Conservation (phyloP, 1,140 invertebrate genomes). For the Hirudo medicinalis region DNA sequence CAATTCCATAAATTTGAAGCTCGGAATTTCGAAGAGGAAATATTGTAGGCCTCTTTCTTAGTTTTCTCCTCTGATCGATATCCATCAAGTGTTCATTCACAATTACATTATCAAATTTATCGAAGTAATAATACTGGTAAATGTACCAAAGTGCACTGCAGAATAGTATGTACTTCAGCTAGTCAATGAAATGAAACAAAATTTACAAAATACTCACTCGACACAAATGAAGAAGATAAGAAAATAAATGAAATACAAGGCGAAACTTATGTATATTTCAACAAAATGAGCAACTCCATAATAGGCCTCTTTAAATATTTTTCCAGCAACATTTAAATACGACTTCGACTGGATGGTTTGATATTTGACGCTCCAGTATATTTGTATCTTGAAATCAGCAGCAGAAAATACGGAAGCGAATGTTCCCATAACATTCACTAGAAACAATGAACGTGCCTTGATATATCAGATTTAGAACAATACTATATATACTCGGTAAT, state of each 20-base stretch:
- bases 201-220: not conserved
- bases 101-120: not conserved
- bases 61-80: constrained; percentile 8
- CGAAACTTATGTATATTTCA: not conserved
- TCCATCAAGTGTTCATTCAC: not conserved
- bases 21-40: not conserved
- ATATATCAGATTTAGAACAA: too few species aligned
- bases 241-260: not conserved
- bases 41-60: constrained; percentile 1
- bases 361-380: not conserved
- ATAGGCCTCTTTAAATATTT: not conserved
- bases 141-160: constrained; percentile 2
- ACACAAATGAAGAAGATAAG: not conserved
- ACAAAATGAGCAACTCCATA: not conserved
- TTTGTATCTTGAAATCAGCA: too few species aligned
- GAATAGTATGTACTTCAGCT: not conserved
- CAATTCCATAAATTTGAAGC: not conserved
- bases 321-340: not conserved
- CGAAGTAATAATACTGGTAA: constrained; percentile 5
- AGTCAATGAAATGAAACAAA: too few species aligned
- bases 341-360: not conserved
- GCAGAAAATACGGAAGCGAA: too few species aligned
- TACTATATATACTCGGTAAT: too few species aligned
- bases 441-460: too few species aligned
- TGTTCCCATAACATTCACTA: too few species aligned